These are phyloP conservation scores for Nebria brevicollis DNA, from an alignment of 2,888 invertebrate genomes.

Conservation along the genomic window DNA sequence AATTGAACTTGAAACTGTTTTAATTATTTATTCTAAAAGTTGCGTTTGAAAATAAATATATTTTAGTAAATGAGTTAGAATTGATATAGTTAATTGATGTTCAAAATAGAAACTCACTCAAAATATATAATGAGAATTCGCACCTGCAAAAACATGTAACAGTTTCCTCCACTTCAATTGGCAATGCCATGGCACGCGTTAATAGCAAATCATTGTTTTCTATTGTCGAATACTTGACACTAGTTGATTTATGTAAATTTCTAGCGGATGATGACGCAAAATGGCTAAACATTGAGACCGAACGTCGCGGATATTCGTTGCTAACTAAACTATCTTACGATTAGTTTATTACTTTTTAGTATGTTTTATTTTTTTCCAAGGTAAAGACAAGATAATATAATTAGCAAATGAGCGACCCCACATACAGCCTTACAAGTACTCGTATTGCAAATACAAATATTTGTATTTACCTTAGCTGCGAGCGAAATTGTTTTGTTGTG, in stretches of 20 bases:
- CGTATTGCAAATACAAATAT: constrained; percentile 30
- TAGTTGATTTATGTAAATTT: constrained; percentile 20
- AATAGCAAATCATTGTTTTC: constrained; percentile 26
- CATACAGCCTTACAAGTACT: constrained; percentile 44
- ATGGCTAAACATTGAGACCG: constrained; percentile 32
- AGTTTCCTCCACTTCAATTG: constrained; percentile 75
- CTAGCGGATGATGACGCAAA: constrained; percentile 26
- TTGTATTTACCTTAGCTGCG: constrained; percentile 17
- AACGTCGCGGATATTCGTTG: not conserved
- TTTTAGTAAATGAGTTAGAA: too few relatives aligned
- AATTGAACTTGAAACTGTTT: too few relatives aligned
- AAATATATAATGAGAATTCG: constrained; percentile 47
- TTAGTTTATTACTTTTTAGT: constrained; percentile 30
- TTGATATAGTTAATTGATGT: not conserved
- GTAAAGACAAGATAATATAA: constrained; percentile 44
- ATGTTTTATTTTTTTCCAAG: constrained; percentile 25
- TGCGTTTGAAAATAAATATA: too few relatives aligned
- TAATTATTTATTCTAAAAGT: too few relatives aligned
- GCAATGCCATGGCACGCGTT: constrained; percentile 61
- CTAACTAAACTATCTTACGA: constrained; percentile 23
- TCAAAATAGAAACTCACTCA: not conserved
- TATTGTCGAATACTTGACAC: constrained; percentile 19
- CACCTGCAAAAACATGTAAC: constrained; percentile 87
- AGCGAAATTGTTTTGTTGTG: not conserved
- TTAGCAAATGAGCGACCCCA: constrained; percentile 33